A percentile compares a stretch with the other conserved stretches of the same genome.
phyloP scores from a whole-genome alignment of 2,113 vertebrate species.

The Castor canadensis region DNA sequence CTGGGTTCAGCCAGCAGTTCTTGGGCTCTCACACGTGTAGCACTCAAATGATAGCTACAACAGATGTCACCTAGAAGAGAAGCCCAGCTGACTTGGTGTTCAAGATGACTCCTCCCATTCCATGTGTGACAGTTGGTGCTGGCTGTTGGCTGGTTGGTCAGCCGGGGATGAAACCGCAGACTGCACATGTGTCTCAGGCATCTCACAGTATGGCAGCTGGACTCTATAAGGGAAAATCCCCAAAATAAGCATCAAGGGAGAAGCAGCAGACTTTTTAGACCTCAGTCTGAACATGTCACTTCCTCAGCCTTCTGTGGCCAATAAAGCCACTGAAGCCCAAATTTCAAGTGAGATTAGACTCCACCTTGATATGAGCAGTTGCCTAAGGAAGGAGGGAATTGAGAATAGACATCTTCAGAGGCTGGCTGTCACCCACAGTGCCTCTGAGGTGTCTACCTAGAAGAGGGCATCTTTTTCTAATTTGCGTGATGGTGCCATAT shows the following conservation, averaged over 20 bases:
- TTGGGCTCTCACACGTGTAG: background rate
- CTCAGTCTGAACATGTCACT: background rate
- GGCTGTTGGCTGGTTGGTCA: background rate
- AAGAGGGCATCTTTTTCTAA: background rate
- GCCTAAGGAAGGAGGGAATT: background rate
- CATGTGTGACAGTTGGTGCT: background rate
- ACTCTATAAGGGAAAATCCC: background rate
- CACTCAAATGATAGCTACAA: background rate
- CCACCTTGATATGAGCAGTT: background rate
- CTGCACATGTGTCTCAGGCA: background rate
- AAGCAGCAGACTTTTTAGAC: background rate
- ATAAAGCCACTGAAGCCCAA: background rate
- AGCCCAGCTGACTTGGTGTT: background rate
- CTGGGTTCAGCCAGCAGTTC: background rate
- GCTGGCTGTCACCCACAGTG: background rate
- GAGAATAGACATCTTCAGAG: background rate
- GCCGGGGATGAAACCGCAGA: background rate
- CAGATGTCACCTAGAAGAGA: background rate
- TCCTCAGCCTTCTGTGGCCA: fast-evolving
- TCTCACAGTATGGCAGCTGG: background rate
- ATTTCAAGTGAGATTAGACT: background rate
- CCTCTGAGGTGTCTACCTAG: background rate
- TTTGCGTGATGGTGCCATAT: fast-evolving
- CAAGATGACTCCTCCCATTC: background rate
- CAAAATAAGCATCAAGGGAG: background rate